Percentiles rank a stretch among this genome's conserved stretches.
Evolutionary conservation across 2,888 invertebrate species (phyloP).

Genomic region (Plemyria rubiginata): DNA sequence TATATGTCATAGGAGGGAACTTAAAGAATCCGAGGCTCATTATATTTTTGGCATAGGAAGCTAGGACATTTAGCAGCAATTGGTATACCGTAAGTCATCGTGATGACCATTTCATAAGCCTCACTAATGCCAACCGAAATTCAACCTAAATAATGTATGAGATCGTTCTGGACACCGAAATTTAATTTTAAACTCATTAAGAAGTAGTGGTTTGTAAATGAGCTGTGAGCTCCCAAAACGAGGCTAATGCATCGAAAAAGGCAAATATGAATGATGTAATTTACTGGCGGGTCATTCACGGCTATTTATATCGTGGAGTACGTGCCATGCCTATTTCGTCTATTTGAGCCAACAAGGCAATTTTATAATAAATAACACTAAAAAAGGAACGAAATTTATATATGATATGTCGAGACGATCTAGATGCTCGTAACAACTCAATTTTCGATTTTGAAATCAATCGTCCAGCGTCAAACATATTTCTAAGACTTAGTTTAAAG

Average conservation of each 20-base stretch:
- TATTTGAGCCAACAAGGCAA: conserved; percentile 33
- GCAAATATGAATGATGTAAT: conserved; percentile 64
- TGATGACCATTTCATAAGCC: background rate
- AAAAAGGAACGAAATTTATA: background rate
- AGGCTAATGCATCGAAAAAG: conserved; percentile 54
- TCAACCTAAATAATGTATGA: background rate
- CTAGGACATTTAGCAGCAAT: too few relatives aligned
- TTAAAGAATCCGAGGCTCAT: background rate
- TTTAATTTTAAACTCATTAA: conserved; percentile 16
- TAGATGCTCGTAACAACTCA: too few relatives aligned
- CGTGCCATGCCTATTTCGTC: conserved; percentile 44
- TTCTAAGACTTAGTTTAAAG: too few relatives aligned
- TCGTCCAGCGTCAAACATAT: too few relatives aligned
- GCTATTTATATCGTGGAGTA: conserved; percentile 56
- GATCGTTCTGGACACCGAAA: background rate
- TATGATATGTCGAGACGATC: too few relatives aligned
- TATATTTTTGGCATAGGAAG: background rate
- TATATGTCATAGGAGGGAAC: background rate
- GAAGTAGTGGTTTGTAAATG: conserved; percentile 17
- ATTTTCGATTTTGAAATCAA: too few relatives aligned
- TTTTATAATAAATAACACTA: conserved; percentile 7
- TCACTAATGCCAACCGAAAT: background rate
- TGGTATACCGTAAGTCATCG: too few relatives aligned
- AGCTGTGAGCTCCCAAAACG: conserved; percentile 36
- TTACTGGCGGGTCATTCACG: conserved; percentile 62